phyloP scores from a whole-genome alignment of 2,888 invertebrate genomes.

The Melanotus villosus region DNA sequence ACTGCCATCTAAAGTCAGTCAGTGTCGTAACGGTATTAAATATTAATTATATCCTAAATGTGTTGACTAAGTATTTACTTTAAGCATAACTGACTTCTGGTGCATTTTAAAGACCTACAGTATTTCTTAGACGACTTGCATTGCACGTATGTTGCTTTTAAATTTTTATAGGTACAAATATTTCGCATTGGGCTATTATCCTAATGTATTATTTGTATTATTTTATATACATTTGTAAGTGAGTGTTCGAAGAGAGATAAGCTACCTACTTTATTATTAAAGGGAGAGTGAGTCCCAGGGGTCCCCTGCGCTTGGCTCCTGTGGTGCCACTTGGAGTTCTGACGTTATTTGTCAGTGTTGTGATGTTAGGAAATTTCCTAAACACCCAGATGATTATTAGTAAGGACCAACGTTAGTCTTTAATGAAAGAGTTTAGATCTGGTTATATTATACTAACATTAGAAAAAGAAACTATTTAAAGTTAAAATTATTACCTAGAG shows the following conservation, averaged over 20 bases:
- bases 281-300: slow-evolving; percentile 11
- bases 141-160: not conserved
- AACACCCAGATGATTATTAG: slow-evolving; percentile 39
- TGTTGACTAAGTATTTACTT: slow-evolving; percentile 12
- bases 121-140: not conserved
- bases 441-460: slow-evolving; percentile 36
- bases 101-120: slow-evolving; percentile 23
- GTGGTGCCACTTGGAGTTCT: slow-evolving; percentile 30
- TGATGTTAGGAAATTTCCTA: slow-evolving; percentile 41
- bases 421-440: slow-evolving; percentile 41
- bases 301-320: slow-evolving; percentile 20
- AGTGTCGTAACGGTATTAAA: slow-evolving; percentile 12
- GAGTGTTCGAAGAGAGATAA: slow-evolving; percentile 2
- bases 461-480: slow-evolving; percentile 32
- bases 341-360: slow-evolving; percentile 40
- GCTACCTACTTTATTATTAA: slow-evolving; percentile 10
- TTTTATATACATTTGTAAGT: not conserved
- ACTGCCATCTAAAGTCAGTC: slow-evolving; percentile 16
- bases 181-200: not conserved
- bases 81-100: slow-evolving; percentile 13
- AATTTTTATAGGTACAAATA: slow-evolving; percentile 2
- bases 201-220: not conserved
- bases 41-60: slow-evolving; percentile 11
- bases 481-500: slow-evolving; percentile 34
- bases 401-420: slow-evolving; percentile 45